Conservation (phyloP, 2,113 vertebrate species). For the Pardalotus punctatus region DNA sequence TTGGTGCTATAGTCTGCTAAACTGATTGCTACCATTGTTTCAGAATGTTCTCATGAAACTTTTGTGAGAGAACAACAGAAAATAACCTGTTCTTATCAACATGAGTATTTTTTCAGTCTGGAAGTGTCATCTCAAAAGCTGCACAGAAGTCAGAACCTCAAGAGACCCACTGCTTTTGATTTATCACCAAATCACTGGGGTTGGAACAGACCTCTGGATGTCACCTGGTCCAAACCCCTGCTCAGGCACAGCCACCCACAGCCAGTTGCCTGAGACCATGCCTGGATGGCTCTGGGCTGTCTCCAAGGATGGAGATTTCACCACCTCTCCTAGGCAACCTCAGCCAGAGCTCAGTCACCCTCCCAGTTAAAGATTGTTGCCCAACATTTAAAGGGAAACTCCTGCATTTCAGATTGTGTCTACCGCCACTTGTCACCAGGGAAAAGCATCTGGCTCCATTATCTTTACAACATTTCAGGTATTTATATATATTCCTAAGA, state of each 20-base stretch:
- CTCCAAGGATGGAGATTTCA: neutral
- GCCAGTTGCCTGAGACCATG: neutral
- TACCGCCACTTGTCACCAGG: neutral
- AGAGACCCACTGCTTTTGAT: neutral
- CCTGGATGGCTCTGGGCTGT: neutral
- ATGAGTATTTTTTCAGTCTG: neutral
- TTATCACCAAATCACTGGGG: neutral
- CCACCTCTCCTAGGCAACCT: neutral
- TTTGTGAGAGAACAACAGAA: neutral
- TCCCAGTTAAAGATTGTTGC: fast-evolving
- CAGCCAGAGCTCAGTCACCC: neutral
- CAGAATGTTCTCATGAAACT: neutral
- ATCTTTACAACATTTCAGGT: neutral
- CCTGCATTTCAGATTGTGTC: neutral
- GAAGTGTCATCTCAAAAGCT: neutral
- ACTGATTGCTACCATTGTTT: neutral
- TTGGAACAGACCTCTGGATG: neutral
- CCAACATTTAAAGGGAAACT: neutral
- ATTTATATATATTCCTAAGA: neutral
- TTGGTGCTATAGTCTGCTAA: neutral
- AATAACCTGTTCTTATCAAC: neutral
- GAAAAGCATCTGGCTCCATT: neutral
- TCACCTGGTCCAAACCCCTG: neutral
- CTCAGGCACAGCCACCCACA: neutral
- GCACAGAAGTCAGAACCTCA: neutral